Conservation (phyloP, 2,113 vertebrate genomes). For the Xenopus tropicalis region UCB_Xtro_10.0 CM004444.2:139959501-139960000, state of each 20-base stretch:
- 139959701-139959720: too few relatives aligned
- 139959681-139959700: too few relatives aligned
- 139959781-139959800: conserved; percentile 32
- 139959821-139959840: conserved; percentile 44
- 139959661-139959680: too few relatives aligned
- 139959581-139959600: too few relatives aligned
- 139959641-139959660: too few relatives aligned
- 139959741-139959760: neutral
- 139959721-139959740: too few relatives aligned
- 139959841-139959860: conserved; percentile 37
- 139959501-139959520: too few relatives aligned
- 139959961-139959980: conserved; percentile 38
- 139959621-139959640: too few relatives aligned
- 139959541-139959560: too few relatives aligned
- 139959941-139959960: conserved; percentile 45
- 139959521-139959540: too few relatives aligned
- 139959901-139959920: conserved; percentile 35
- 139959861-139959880: conserved; percentile 43
- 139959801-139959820: conserved; percentile 19
- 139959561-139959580: too few relatives aligned
- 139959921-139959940: conserved; percentile 44
- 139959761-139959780: conserved; percentile 8
- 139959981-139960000: conserved; percentile 43
- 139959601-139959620: too few relatives aligned
- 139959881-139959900: conserved; percentile 44